Conservation (phyloP, 2,113 vertebrate species). For the Leiothrix lutea region DNA sequence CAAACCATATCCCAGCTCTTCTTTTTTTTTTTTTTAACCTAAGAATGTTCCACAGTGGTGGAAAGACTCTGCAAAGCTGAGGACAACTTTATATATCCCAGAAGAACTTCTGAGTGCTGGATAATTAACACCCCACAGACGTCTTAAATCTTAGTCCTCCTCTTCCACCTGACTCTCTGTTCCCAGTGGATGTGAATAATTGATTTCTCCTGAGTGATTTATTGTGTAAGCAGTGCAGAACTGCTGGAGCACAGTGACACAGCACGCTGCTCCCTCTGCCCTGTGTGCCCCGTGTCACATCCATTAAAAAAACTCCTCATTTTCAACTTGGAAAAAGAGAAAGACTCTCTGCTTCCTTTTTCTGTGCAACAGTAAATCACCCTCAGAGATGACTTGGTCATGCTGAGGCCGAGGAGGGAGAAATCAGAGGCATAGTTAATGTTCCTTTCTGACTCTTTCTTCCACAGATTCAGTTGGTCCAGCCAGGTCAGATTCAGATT, state of each 20-base stretch:
- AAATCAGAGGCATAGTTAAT: slow-evolving; percentile 6
- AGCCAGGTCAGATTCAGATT: slow-evolving; percentile 96
- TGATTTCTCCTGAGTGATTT: background rate
- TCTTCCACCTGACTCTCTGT: background rate
- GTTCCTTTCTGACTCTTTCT: slow-evolving; percentile 56
- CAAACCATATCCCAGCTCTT: background rate
- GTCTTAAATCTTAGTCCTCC: background rate
- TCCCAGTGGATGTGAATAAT: background rate
- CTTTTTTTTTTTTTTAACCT: background rate
- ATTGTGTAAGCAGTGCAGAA: background rate
- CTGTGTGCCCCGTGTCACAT: background rate
- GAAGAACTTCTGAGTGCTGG: background rate
- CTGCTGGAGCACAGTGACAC: background rate
- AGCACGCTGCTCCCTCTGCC: background rate
- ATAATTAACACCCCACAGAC: background rate
- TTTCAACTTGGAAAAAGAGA: background rate
- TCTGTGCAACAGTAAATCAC: background rate
- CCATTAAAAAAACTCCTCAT: background rate
- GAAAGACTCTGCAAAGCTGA: background rate
- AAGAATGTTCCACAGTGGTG: background rate
- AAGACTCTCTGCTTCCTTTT: background rate
- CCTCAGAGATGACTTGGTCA: slow-evolving; percentile 21
- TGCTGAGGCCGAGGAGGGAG: background rate
- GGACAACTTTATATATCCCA: background rate
- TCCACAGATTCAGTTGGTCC: slow-evolving; percentile 89